Evolutionary conservation across 2,888 invertebrate species (phyloP).

Genomic region (Villa cingulata): DNA sequence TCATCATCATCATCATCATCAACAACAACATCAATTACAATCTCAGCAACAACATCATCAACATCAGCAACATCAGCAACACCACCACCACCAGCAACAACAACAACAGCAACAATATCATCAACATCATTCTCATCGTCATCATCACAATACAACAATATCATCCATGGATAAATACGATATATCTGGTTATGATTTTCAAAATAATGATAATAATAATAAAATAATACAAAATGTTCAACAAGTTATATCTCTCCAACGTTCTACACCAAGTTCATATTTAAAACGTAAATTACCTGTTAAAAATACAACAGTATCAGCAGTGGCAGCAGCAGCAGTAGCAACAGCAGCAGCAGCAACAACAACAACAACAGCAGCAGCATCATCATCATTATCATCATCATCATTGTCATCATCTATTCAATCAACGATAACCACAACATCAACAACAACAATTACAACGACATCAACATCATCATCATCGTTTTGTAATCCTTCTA

Average conservation of each 20-base stretch:
- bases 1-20: background rate
- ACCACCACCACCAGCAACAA: background rate
- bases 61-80: background rate
- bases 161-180: background rate
- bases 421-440: too few species aligned
- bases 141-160: background rate
- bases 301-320: too few species aligned
- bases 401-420: constrained; percentile 9
- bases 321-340: too few species aligned
- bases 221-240: constrained; percentile 51
- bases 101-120: background rate
- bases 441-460: constrained; percentile 38
- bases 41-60: too few species aligned
- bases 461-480: constrained; percentile 11
- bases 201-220: constrained; percentile 32
- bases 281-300: constrained; percentile 23
- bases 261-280: constrained; percentile 5
- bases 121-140: background rate
- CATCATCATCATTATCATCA: too few species aligned
- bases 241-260: constrained; percentile 15
- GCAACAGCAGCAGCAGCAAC: too few species aligned
- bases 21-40: background rate
- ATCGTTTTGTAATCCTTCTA: constrained; percentile 13
- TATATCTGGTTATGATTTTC: background rate
- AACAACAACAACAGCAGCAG: too few species aligned